These are phyloP conservation scores for Rhineura floridana DNA, from an alignment of 2,113 vertebrate genomes.

Conservation along the genomic window DNA sequence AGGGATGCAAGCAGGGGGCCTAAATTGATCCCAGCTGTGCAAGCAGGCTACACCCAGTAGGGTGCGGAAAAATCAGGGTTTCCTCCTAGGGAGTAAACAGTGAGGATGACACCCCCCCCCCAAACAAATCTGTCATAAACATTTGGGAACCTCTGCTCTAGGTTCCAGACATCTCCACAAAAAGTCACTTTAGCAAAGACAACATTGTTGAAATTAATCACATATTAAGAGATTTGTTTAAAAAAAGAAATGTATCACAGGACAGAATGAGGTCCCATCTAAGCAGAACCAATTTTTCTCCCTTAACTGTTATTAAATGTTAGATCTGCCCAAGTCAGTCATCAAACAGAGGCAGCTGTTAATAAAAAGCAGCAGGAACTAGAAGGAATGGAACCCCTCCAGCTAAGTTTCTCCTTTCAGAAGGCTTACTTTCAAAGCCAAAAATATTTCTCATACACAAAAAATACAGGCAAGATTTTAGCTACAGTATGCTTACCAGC, in stretches of 20 bases:
- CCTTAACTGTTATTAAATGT: slow-evolving; percentile 22
- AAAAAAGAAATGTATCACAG: not conserved
- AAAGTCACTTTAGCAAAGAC: slow-evolving; percentile 3
- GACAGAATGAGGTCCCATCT: slow-evolving; percentile 14
- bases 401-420: slow-evolving; percentile 36
- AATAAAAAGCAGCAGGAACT: slow-evolving; percentile 58
- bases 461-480: not conserved
- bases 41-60: not conserved
- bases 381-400: slow-evolving; percentile 48
- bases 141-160: not conserved
- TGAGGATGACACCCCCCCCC: not conserved
- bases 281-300: slow-evolving; percentile 29
- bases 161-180: not conserved
- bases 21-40: slow-evolving; percentile 7
- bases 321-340: slow-evolving; percentile 55
- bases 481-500: not conserved
- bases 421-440: slow-evolving; percentile 44
- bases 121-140: not conserved
- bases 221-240: not conserved
- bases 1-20: not conserved
- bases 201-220: not conserved
- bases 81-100: not conserved
- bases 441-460: not conserved
- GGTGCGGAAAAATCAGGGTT: not conserved
- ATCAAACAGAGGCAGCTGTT: slow-evolving; percentile 63